A percentile compares a stretch with the other conserved stretches of the same genome.
phyloP scores from a whole-genome alignment of 37 sponge, comb jelly and placozoan genomes.

The Ianthella basta region DNA sequence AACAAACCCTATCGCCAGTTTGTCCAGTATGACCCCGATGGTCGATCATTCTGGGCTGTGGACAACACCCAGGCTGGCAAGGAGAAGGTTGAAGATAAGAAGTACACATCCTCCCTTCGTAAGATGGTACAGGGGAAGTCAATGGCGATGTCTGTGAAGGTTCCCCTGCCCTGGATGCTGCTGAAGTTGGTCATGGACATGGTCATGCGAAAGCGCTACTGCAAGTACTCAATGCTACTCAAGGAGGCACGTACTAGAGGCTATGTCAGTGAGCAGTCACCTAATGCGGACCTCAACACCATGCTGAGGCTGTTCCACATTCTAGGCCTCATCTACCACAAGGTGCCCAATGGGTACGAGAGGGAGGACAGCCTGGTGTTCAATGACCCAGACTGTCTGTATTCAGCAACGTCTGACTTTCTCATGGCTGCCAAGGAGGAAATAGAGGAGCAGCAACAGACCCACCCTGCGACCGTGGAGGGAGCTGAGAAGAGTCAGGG shows the following conservation, averaged over 20 bases:
- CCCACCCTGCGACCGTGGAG: no score
- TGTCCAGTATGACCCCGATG: not conserved
- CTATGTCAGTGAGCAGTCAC: not conserved
- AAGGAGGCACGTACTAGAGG: not conserved
- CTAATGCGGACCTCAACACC: not conserved
- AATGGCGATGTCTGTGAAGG: not conserved
- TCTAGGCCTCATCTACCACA: slow-evolving; percentile 15
- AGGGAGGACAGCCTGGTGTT: no score
- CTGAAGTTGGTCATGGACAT: not conserved
- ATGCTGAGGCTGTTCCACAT: slow-evolving; percentile 2
- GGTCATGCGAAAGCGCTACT: not conserved
- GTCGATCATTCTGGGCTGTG: slow-evolving; percentile 13
- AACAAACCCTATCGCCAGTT: not conserved
- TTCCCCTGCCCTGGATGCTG: not conserved
- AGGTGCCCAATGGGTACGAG: no score
- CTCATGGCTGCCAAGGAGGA: not conserved
- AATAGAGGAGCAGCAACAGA: not conserved
- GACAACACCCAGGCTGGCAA: slow-evolving; percentile 33
- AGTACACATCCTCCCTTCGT: not conserved
- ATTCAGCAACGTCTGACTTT: no score
- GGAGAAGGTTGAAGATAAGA: not conserved
- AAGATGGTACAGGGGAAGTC: not conserved
- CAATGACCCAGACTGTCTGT: no score
- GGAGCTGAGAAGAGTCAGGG: no score
- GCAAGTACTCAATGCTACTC: not conserved